Conservation (phyloP, 2,888 invertebrate species). For the Metopia argyrocephala region DNA sequence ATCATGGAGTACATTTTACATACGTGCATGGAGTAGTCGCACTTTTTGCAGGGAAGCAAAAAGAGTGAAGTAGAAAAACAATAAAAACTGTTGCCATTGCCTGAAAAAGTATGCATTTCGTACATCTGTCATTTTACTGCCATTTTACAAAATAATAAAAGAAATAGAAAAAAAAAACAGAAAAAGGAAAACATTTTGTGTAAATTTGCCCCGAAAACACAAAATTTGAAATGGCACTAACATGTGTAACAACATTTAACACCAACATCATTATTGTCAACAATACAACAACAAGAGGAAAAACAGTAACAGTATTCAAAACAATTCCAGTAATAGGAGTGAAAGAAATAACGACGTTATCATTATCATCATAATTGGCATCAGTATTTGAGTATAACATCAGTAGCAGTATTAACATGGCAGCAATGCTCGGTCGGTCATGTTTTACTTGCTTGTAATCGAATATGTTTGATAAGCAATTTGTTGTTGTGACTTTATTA, state of each 20-base stretch:
- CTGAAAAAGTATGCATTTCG: conserved; percentile 30
- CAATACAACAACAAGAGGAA: not conserved
- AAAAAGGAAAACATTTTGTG: conserved; percentile 20
- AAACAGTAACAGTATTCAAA: not conserved
- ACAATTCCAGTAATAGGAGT: not conserved
- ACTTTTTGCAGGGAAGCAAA: conserved; percentile 2
- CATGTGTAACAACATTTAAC: conserved; percentile 46
- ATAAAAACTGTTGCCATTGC: conserved; percentile 23
- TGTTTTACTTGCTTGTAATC: conserved; percentile 31
- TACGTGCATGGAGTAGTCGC: too few species aligned
- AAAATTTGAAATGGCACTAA: conserved; percentile 18
- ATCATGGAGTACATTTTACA: too few species aligned
- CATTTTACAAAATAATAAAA: conserved; percentile 18
- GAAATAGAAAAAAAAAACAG: not conserved
- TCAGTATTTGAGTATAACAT: not conserved
- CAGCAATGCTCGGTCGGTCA: not conserved
- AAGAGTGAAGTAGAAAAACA: not conserved
- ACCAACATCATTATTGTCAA: conserved; percentile 35
- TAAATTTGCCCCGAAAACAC: conserved; percentile 20
- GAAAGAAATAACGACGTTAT: not conserved
- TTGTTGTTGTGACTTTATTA: conserved; percentile 33
- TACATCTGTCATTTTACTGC: conserved; percentile 43
- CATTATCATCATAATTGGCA: conserved; percentile 10
- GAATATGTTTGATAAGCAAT: conserved; percentile 46
- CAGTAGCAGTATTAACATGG: not conserved